Evolutionary conservation across 2,888 invertebrate species (phyloP), one percentile per base, ranked within the genome.

Genomic region (Periphyllus acericola): DNA sequence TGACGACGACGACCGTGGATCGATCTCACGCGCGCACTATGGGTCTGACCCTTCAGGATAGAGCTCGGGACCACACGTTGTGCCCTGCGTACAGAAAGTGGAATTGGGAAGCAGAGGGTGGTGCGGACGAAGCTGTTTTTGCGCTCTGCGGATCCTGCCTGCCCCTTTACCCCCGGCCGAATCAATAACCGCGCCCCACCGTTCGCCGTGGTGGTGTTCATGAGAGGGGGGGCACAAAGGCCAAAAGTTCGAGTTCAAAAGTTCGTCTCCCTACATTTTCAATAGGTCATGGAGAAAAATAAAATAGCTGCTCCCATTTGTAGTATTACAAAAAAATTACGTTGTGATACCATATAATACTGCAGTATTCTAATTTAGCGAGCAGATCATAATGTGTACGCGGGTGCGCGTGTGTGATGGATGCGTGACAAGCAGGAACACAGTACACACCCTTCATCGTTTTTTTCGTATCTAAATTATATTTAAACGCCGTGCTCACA

Each of bases 191-290:
- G 75, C 66, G 81, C 75, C 66, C 74, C 72, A 17, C 36, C 79
- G 55, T 36, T 29, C 71, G 32, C 25, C 36, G 19, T 8, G n/a
- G 19, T 3, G 25, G 19, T 29, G 52, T 21, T 34, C 46, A 4
- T 0, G 34, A 32, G 25, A n/a, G 66, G 46, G 25, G 3, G 40
- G 46, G 71, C 17, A 40, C 25, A 87, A 87, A 87, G 81, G 87
- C 87, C 81, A 81, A 87, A 81, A 87, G 87, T 87, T 87, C 81
- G 87, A 87, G 87, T 87, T 87, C 87, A 87, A 87, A 87, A 87
- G 87, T 87, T 87, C 80, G 80, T 80, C 55, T 68, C 84, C 46
- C 46, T 76, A 25, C 60, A 11, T 75, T 81, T 66, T 60, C 40
- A 81, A 72, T 81, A 74, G 87, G 81, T 87, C 87, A 81, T 74